Evolutionary conservation across 2,113 vertebrate genomes (phyloP), one percentile per base, ranked within the genome.

Genomic region (Galeopterus variegatus): DNA sequence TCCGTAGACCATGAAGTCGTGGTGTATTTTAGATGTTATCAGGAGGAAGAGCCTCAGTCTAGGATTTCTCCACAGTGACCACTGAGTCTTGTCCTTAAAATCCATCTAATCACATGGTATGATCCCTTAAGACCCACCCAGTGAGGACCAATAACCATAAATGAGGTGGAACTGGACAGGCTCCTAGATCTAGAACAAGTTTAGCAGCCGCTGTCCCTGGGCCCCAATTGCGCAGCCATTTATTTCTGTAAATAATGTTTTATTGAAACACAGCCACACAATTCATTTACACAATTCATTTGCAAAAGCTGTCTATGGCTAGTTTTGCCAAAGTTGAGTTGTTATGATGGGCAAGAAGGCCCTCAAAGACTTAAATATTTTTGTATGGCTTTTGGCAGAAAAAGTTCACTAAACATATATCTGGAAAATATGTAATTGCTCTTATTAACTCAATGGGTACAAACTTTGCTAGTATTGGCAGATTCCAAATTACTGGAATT

Each of bases 251-350:
- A 86, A 28, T 36, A 56, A 70, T 21, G 1, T 56, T 69, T 65
- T 77, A 26, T 41, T 77, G 14, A 6, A 48, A 69, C 18, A n/a
- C 5, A 48, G 11, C 21, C 18, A 93, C 6, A 26, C 21, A 50
- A 77, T 58, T 69, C 82, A 65, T n/a, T n/a, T n/a, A n/a, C n/a
- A n/a, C n/a, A n/a, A 77, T 58, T 69, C 82, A 65, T n/a, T 76
- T 69, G 76, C 24, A 58, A 1, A n/a, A n/a, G n/a, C 64, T 60
- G 26, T 15, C 54, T 48, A 8, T 58, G 18, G 10, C 28, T 58
- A 24, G 1, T 79, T 67, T 48, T 8, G 1, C 21, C n/a, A n/a
- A 21, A 28, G 36, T 45, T 45, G 15, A 60, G 5, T 48, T 45
- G 17, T 67, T 69, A 36, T 26, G 15, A 56, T 0, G 45, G 50